Evolutionary conservation across 1,140 invertebrate genomes (phyloP), one percentile per base, ranked within the genome.

Genomic region (Eulimnadia texana): DNA sequence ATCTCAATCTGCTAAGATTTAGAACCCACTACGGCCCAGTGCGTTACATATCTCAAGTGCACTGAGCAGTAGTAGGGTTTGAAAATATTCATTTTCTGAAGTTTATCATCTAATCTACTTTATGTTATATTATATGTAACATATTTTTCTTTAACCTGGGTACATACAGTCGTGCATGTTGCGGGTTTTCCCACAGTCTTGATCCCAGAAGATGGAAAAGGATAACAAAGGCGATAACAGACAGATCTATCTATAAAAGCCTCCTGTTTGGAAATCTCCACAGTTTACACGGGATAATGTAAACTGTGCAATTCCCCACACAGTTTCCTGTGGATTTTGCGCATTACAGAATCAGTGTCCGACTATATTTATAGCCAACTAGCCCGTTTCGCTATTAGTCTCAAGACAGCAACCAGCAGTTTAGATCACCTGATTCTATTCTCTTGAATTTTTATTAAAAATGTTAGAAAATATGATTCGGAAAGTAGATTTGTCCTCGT

Each of bases 141-240:
- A 42, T 42, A 16, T 42, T 42, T 9, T 42, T 9, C 6, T 42
- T 42, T 42, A 6, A 9, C 6, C 6, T 42, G 6, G 33, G 33
- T 42, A 16, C 33, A 42, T 42, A 16, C 33, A 42, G 33, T 6
- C 6, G 6, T 42, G 6, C 33, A 9, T 42, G 33, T 42, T 42
- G 33, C n/a, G 58, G 58, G 9, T 60, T 60, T 53, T 60, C 58
- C 29, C 50, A 50, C 24, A 42, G 28, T 2, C 58, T 50, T n/a
- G 6, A 53, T 22, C 50, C 49, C 11, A 24, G 28, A 59, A 2
- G 53, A 3, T 16, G 33, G 16, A 42, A 42, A 42, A 42, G 6
- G 16, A 42, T 42, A 16, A 42, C 6, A 6, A 42, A n/a, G n/a
- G n/a, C n/a, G n/a, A n/a, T n/a, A n/a, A n/a, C n/a, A 16, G 33